Base-by-base conservation (phyloP, 1,140 invertebrate genomes). In the Hetaerina americana region DNA sequence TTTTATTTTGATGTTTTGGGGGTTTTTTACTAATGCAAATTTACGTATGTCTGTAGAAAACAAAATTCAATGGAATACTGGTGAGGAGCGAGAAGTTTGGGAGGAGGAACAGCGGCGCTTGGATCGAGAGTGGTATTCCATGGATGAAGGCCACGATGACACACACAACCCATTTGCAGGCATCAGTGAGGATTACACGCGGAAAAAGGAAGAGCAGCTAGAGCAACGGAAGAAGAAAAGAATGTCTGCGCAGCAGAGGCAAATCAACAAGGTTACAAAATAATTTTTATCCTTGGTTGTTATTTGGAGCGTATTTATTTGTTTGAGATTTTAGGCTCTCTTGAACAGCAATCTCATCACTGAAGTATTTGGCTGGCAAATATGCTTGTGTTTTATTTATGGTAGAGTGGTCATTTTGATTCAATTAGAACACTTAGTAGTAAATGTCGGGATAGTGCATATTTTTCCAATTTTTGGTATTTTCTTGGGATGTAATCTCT, bases 111-210 rank as follows among this genome's bases (percentile, higher is more conserved):
- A 98, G 81, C 90, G 91, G 75, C 86, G 95, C 69, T 78, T 99
- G 3, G 97, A 99, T 78, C 82, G 97, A 69, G 95, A 97, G 77
- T 99, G 97, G 97, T 99, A 99, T 79, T 90, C 89, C 69, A 89
- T 98, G 80, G 95, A 96, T 77, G 93, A 94, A 82, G 95, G 92
- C 77, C 76, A 73, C 78, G 95, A 98, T 76, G 94, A 96, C 73
- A 92, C 95, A 76, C 89, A 93, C 66, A 96, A 95, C 81, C 95
- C 96, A 0, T 99, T 99, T 82, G 86, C 89, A 5, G 89, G 90
- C 70, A 89, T 96, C 5, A 94, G 93, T 73, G 88, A 93, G 26
- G 94, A 97, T 49, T 98, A 98, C 78, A 90, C 93, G 0, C 87
- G 89, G 40, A 93, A 93, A 76, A 96, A 96, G 77, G 95, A 97